Base-by-base conservation (phyloP, 2,888 invertebrate genomes). In the Parascotia fuliginaria region DNA sequence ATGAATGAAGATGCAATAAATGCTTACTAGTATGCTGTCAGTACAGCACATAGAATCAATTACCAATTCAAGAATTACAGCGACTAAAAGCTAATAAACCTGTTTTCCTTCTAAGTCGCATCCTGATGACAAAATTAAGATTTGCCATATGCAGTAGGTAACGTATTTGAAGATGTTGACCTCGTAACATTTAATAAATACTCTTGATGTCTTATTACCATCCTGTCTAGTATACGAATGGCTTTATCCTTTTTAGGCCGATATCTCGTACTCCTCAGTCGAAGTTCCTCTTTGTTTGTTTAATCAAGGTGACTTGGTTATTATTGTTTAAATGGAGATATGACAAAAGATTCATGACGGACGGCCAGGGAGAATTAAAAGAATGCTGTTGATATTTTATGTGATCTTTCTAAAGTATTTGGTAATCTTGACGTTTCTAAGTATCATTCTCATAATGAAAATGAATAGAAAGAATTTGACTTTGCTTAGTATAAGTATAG, bases 101-200 rank as follows among this genome's bases (percentile, higher is more conserved):
- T n/a, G 15, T 15, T 9, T 16, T 16, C 31, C 12, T 16, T 15
- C 15, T 33, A 9, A n/a, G 16, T 16, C 1, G 16, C 9, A 33
- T 33, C 31, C 31, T 31, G 31, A 31, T 31, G 7, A 6, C 13
- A 19, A 36, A 36, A 36, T 19, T 19, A 11, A 36, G 19, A 36
- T 19, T 36, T 19, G 2, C 36, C 36, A 16, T 36, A 36, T n/a
- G 22, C 36, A 36, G 22, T 9, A 11, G 24, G 24, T 7, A 24
- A 24, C 4, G 36, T 7, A 36, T 29, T 29, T 13, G 9, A 14
- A 28, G 28, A 38, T 7, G 12, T 13, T 19, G 31, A 37, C 42
- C 31, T 36, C 29, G 37, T 48, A 42, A 48, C 47, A 37, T 48
- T 48, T 48, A 36, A 42, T 42, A 47, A 33, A 28, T 40, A 31